Percentiles rank a stretch among this genome's conserved stretches.
phyloP scores from a whole-genome alignment of 1,140 invertebrate genomes.

The Pseudomyrmex flavicornis region DNA sequence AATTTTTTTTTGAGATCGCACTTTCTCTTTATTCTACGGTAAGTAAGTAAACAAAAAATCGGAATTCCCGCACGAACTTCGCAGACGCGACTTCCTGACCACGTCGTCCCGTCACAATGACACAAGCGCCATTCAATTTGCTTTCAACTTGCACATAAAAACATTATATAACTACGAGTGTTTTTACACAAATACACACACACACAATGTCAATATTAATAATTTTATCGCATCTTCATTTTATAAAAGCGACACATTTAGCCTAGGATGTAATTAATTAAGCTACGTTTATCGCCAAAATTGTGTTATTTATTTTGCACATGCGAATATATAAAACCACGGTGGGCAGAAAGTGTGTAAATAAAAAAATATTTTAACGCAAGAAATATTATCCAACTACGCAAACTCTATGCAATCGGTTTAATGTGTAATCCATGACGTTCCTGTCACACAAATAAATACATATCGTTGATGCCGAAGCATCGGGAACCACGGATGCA shows the following conservation, averaged over 20 bases:
- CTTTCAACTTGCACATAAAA: neutral
- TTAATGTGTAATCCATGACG: neutral
- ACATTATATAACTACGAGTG: neutral
- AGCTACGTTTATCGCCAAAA: neutral
- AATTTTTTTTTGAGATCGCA: constrained; percentile 15
- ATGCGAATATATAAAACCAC: neutral
- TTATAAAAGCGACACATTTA: neutral
- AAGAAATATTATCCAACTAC: neutral
- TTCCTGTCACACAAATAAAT: neutral
- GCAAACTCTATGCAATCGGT: neutral
- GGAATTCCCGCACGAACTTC: neutral
- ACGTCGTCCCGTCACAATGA: neutral
- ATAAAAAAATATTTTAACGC: neutral
- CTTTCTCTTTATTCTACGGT: constrained; percentile 28
- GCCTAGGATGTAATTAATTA: neutral
- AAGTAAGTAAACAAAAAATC: constrained; percentile 19
- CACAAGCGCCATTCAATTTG: neutral
- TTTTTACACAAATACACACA: too few relatives aligned
- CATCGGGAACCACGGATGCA: constrained; percentile 33
- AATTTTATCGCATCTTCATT: neutral
- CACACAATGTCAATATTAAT: neutral
- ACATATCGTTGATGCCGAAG: constrained; percentile 7
- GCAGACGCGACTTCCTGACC: constrained; percentile 1
- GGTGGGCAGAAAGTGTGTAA: neutral
- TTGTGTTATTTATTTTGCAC: constrained; percentile 8